phyloP scores from a whole-genome alignment of 2,888 invertebrate species.

The Oasisia sp. region DNA sequence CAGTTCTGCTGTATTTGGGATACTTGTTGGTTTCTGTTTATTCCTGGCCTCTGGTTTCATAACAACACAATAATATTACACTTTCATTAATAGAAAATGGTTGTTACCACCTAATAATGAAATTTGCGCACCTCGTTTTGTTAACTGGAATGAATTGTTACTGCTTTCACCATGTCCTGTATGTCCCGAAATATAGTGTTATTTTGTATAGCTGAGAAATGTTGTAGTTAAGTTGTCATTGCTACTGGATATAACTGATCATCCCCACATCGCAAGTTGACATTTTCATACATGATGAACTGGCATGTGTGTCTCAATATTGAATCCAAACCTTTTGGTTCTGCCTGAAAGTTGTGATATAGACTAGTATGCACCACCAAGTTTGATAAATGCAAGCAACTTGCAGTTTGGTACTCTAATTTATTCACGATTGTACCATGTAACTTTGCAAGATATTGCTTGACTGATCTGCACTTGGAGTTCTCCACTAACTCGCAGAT shows the following conservation, averaged over 20 bases:
- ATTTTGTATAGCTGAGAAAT: not conserved
- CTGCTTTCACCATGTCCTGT: constrained; percentile 12
- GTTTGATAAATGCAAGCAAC: not conserved
- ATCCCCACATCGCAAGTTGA: not conserved
- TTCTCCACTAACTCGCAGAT: too few species aligned
- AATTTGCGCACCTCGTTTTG: constrained; percentile 7
- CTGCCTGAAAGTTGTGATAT: not conserved
- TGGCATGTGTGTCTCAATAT: not conserved
- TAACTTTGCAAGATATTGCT: too few species aligned
- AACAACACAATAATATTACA: constrained; percentile 13
- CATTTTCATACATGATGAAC: not conserved
- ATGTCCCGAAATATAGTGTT: not conserved
- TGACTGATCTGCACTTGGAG: too few species aligned
- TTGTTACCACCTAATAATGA: constrained; percentile 17
- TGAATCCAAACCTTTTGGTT: not conserved
- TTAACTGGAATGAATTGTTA: constrained; percentile 13
- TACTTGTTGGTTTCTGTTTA: constrained; percentile 11
- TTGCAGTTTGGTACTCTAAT: not conserved
- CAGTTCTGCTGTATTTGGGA: constrained; percentile 11
- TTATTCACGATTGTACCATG: not conserved
- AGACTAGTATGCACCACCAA: not conserved
- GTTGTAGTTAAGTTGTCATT: not conserved
- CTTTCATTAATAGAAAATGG: constrained; percentile 6
- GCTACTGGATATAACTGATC: not conserved
- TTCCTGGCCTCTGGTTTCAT: constrained; percentile 5